Evolutionary conservation across 2,797 vertebrate species (phyloP).

Genomic region (Oryzias dopingdopingensis): DNA sequence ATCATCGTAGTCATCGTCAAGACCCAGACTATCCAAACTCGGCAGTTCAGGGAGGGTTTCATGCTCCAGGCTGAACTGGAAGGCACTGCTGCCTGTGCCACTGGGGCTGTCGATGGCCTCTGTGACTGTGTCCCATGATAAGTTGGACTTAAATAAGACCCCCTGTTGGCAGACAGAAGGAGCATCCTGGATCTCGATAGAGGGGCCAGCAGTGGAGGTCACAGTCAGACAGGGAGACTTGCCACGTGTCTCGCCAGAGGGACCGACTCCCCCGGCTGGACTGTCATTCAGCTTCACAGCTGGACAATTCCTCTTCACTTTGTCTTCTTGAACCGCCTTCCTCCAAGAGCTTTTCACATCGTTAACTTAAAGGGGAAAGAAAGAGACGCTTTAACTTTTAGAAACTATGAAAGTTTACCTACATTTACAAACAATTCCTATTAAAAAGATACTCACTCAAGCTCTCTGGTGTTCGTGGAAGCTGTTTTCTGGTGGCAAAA

Average conservation of each 20-base stretch:
- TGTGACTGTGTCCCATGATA: slow-evolving; percentile 59
- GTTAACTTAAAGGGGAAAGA: slow-evolving; percentile 35
- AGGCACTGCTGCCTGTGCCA: slow-evolving; percentile 36
- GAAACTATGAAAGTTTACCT: background rate
- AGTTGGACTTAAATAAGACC: slow-evolving; percentile 31
- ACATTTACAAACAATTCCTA: background rate
- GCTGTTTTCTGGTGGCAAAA: slow-evolving; percentile 82
- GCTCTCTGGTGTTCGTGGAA: slow-evolving; percentile 88
- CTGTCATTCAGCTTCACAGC: slow-evolving; percentile 15
- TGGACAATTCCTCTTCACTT: slow-evolving; percentile 43
- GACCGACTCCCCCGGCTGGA: slow-evolving; percentile 1
- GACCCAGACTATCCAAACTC: slow-evolving; percentile 64
- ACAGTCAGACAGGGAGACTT: background rate
- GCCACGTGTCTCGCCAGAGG: slow-evolving; percentile 3
- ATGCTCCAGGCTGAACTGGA: slow-evolving; percentile 66
- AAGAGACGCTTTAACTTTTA: too few species aligned
- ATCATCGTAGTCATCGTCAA: slow-evolving; percentile 42
- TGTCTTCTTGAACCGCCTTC: slow-evolving; percentile 71
- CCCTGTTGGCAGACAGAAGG: slow-evolving; percentile 39
- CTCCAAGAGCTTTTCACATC: slow-evolving; percentile 79
- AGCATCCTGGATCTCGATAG: slow-evolving; percentile 9
- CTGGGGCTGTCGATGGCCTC: slow-evolving; percentile 42
- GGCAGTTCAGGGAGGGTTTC: slow-evolving; percentile 73
- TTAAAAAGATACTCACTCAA: slow-evolving; percentile 75
- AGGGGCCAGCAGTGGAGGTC: background rate